These are phyloP conservation scores for Osmerus mordax DNA, from an alignment of 2,113 vertebrate species.

Conservation along the genomic window DNA sequence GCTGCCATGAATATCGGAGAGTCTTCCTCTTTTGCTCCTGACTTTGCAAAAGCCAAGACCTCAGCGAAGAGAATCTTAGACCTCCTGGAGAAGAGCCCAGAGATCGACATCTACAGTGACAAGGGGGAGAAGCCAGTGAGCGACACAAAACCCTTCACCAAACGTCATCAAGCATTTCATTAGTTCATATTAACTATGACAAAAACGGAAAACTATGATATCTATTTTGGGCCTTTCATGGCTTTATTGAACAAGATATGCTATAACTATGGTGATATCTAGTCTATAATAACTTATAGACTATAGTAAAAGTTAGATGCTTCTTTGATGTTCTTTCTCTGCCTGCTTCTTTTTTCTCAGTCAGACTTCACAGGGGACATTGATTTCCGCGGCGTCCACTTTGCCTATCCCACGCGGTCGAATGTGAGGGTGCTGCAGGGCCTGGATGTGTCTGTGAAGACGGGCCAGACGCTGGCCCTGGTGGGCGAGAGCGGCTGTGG, in stretches of 20 bases:
- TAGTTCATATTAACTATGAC: neutral
- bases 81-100: conserved; percentile 71
- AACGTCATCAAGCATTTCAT: neutral
- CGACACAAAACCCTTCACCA: conserved; percentile 8
- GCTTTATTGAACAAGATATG: neutral
- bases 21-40: conserved; percentile 78
- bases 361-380: conserved; percentile 66
- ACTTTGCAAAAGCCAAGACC: conserved; percentile 82
- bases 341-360: conserved; percentile 46
- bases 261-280: too few species aligned
- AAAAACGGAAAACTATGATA: neutral
- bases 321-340: too few species aligned
- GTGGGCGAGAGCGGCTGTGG: conserved; percentile 77
- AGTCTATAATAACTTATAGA: too few species aligned
- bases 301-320: too few species aligned
- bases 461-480: conserved; percentile 73
- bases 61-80: conserved; percentile 75
- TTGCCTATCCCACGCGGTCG: conserved; percentile 76
- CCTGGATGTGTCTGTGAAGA: conserved; percentile 65
- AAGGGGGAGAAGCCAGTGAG: conserved; percentile 78
- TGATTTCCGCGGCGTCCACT: conserved; percentile 68
- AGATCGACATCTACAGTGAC: conserved; percentile 77
- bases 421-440: conserved; percentile 64
- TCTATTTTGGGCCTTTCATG: neutral
- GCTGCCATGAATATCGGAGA: conserved; percentile 81